A percentile compares a stretch with the other conserved stretches of the same genome.
These are phyloP conservation scores for Pantala flavescens DNA, from an alignment of 1,140 invertebrate species.

Conservation along the genomic window DNA sequence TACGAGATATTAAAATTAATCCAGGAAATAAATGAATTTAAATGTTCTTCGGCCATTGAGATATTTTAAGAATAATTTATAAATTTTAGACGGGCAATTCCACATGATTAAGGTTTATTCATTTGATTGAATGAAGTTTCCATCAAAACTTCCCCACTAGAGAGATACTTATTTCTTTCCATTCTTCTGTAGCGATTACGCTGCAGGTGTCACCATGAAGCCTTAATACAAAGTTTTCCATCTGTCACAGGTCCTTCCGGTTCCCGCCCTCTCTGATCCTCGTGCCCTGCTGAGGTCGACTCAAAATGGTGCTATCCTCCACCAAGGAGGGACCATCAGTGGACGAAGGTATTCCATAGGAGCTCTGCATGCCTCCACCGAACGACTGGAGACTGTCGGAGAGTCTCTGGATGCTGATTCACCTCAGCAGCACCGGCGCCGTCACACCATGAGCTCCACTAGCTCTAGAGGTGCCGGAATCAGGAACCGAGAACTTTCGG, in stretches of 20 bases:
- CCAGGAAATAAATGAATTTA: too few species aligned
- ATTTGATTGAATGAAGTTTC: too few species aligned
- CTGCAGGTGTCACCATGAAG: too few species aligned
- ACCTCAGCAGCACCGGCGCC: slow-evolving; percentile 27
- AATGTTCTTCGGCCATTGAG: too few species aligned
- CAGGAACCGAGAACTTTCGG: slow-evolving; percentile 25
- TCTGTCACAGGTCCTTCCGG: background rate
- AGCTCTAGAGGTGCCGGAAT: slow-evolving; percentile 23
- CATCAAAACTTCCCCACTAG: too few species aligned
- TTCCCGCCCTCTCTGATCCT: slow-evolving; percentile 26
- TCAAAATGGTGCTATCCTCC: slow-evolving; percentile 66
- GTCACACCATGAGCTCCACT: slow-evolving; percentile 28
- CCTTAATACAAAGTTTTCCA: too few species aligned
- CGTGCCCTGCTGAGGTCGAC: slow-evolving; percentile 53
- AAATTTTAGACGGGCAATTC: too few species aligned
- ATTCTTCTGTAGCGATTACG: too few species aligned
- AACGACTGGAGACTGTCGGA: slow-evolving; percentile 30
- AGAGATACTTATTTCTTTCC: too few species aligned
- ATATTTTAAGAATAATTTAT: too few species aligned
- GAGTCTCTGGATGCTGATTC: slow-evolving; percentile 12
- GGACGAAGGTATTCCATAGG: slow-evolving; percentile 37
- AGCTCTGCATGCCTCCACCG: background rate
- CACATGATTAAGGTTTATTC: too few species aligned
- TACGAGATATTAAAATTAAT: too few species aligned
- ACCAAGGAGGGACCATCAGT: slow-evolving; percentile 65